Evolutionary conservation across 2,888 invertebrate species (phyloP).

Genomic region (Lycia hirtaria): DNA sequence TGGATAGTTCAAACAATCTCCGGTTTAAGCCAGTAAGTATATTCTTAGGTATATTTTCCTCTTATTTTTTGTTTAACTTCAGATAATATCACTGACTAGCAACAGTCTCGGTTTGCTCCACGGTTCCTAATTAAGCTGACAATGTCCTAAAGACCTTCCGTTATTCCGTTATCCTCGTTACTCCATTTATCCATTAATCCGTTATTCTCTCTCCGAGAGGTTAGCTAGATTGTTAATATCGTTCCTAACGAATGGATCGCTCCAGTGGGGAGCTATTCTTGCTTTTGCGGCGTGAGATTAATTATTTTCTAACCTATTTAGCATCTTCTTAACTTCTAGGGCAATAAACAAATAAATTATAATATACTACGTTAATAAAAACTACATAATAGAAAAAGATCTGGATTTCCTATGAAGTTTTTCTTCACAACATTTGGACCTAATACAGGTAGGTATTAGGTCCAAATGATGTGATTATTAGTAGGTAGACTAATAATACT

Average conservation of each 20-base stretch:
- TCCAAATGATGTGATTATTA: too few relatives aligned
- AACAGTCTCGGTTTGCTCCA: not conserved
- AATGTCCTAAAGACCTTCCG: constrained; percentile 11
- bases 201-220: constrained; percentile 10
- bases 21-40: too few relatives aligned
- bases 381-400: too few relatives aligned
- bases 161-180: constrained; percentile 7
- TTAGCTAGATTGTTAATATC: constrained; percentile 14
- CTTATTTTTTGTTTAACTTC: not conserved
- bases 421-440: too few relatives aligned
- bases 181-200: constrained; percentile 21
- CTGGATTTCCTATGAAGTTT: too few relatives aligned
- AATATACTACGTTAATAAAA: too few relatives aligned
- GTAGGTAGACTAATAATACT: too few relatives aligned
- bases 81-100: constrained; percentile 1
- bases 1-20: too few relatives aligned
- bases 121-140: constrained; percentile 5
- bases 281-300: constrained; percentile 17
- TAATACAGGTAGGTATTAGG: too few relatives aligned
- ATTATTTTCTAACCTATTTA: constrained; percentile 4
- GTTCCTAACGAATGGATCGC: constrained; percentile 9
- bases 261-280: not conserved
- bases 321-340: not conserved
- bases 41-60: not conserved
- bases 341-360: too few relatives aligned